Base-by-base conservation (phyloP, 2,113 vertebrate species). In the Geococcyx californianus region DNA sequence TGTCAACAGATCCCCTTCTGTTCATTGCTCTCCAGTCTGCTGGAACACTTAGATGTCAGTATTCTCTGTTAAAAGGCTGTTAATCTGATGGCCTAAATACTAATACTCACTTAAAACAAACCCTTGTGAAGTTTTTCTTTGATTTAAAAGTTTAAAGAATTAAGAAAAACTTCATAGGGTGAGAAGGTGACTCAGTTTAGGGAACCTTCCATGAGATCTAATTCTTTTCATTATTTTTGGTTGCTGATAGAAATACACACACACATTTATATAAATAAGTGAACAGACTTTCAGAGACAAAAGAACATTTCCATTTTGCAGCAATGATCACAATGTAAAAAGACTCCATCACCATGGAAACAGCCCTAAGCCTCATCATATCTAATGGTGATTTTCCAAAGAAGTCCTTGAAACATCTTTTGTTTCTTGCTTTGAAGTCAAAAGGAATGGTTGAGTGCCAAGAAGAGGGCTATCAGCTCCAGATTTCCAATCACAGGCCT, bases 281-380 rank as follows among this genome's bases (percentile, higher is more conserved):
- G 89, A 97, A 96, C 91, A 80, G 88, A 79, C 68, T 89, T 94
- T 60, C 85, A 49, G 92, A 97, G 86, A 98, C 96, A 98, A 98
- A 98, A 96, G 96, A 72, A 96, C 97, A 97, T 97, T 97, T 97
- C 89, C 96, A 96, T 96, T 97, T 98, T 97, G 75, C 84, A 94
- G 90, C 96, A 96, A 97, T 92, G 96, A 98, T 97, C 94, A 93
- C 93, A 92, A 95, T 85, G 81, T 95, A 97, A 97, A 97, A 97
- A 97, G 81, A 84, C 89, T 97, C 56, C 91, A 98, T 98, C 5
- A 4, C 97, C 93, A 98, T 98, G 97, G 98, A 97, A 98, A 98
- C 97, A 11, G 86, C 94, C 96, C 92, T 93, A 96, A 94, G 91
- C 91, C 90, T 95, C 87, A 95, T 98, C 84, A 90, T 93, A 93